Conservation (phyloP, 2,888 invertebrate genomes). For the Elmis aenea region DNA sequence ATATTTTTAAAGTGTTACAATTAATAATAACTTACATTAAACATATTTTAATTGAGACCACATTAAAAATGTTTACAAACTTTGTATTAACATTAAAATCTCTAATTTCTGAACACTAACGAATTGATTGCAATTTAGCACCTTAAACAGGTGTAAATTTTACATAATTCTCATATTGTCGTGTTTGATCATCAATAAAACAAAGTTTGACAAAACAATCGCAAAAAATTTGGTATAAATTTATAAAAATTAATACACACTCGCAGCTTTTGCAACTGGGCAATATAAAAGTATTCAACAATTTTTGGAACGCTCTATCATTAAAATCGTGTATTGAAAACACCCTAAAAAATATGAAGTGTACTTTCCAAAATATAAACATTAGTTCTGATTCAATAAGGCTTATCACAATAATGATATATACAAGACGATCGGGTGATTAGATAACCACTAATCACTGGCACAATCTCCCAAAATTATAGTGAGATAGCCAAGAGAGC, state of each 20-base stretch:
- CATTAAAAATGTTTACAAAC: conserved; percentile 32
- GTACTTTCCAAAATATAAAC: conserved; percentile 24
- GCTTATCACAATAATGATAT: conserved; percentile 48
- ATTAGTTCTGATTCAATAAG: conserved; percentile 38
- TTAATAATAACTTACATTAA: conserved; percentile 38
- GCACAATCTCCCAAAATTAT: conserved; percentile 20
- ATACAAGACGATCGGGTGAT: conserved; percentile 33
- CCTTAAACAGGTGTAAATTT: no score
- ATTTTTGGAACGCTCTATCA: no score
- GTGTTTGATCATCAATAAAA: no score
- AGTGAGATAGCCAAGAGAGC: conserved; percentile 24
- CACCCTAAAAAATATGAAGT: conserved; percentile 26
- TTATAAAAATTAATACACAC: no score
- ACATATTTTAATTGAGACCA: conserved; percentile 37
- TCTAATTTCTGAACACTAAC: no score
- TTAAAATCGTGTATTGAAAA: conserved; percentile 17
- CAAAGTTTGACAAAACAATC: no score
- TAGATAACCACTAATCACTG: conserved; percentile 25
- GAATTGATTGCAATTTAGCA: no score
- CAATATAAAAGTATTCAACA: no score
- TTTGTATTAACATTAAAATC: conserved; percentile 26
- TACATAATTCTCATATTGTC: no score
- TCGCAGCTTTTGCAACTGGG: no score
- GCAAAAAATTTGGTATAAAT: no score
- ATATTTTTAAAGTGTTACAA: conserved; percentile 14